A percentile compares a stretch with the other conserved stretches of the same genome.
Conservation (phyloP, 2,888 invertebrate species). For the Dryobotodes eremita region DNA sequence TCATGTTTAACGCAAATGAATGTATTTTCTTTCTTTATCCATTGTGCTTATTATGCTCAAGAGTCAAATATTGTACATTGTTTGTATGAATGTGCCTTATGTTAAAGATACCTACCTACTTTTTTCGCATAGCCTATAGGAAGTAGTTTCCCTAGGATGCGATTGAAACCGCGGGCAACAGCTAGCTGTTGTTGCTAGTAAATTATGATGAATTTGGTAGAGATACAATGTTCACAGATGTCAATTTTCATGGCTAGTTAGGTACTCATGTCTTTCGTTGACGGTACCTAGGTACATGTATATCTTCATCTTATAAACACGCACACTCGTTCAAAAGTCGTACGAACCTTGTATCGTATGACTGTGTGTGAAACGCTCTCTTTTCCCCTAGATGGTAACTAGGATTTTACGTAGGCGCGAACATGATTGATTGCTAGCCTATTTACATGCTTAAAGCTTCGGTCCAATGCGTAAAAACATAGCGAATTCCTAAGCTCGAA, state of each 20-base stretch:
- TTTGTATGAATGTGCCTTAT: background rate
- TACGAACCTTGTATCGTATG: slow-evolving; percentile 12
- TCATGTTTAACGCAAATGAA: too few species aligned
- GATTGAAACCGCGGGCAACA: background rate
- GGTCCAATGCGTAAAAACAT: slow-evolving; percentile 5
- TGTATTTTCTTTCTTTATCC: too few species aligned
- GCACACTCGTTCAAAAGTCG: background rate
- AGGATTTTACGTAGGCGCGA: slow-evolving; percentile 46
- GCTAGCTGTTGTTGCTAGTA: background rate
- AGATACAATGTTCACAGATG: background rate
- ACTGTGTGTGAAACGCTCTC: slow-evolving; percentile 46
- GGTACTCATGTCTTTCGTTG: slow-evolving; percentile 13
- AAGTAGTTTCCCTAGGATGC: background rate
- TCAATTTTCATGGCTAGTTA: background rate
- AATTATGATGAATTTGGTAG: background rate
- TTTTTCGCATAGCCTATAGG: background rate
- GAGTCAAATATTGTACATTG: background rate
- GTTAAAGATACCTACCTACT: background rate
- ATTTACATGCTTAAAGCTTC: slow-evolving; percentile 31
- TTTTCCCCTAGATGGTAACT: slow-evolving; percentile 54
- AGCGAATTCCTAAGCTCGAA: background rate
- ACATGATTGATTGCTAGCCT: slow-evolving; percentile 42
- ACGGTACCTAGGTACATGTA: slow-evolving; percentile 32
- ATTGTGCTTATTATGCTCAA: background rate
- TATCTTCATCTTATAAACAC: slow-evolving; percentile 56